phyloP scores from a whole-genome alignment of 2,888 invertebrate genomes.

The Thumatha senex region DNA sequence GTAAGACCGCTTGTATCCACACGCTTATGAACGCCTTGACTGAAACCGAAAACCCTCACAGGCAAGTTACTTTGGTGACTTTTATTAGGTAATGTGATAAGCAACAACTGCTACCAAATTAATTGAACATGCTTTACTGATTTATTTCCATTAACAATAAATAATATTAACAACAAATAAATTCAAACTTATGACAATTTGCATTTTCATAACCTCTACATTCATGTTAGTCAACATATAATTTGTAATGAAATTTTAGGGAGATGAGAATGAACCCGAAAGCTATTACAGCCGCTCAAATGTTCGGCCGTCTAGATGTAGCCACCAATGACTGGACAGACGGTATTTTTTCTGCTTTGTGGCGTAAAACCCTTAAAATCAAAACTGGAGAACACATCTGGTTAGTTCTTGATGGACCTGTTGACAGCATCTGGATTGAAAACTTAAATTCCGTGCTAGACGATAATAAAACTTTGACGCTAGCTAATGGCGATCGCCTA shows the following conservation, averaged over 20 bases:
- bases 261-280: constrained; percentile 99
- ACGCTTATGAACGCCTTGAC: constrained; percentile 95
- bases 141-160: not conserved
- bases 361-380: constrained; percentile 96
- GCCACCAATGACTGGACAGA: constrained; percentile 99
- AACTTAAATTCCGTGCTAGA: constrained; percentile 98
- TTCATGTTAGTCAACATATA: not conserved
- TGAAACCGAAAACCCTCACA: constrained; percentile 92
- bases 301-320: constrained; percentile 98
- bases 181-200: too few relatives aligned
- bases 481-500: constrained; percentile 97
- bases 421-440: constrained; percentile 99
- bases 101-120: too few relatives aligned
- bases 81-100: too few relatives aligned
- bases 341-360: constrained; percentile 97
- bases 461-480: constrained; percentile 96
- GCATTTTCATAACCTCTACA: too few relatives aligned
- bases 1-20: constrained; percentile 96
- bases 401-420: constrained; percentile 97
- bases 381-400: constrained; percentile 95
- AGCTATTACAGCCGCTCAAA: constrained; percentile 98
- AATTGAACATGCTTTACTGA: not conserved
- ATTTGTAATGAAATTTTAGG: constrained; percentile 60
- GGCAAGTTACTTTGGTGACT: constrained; percentile 67
- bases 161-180: too few relatives aligned